Percentiles rank a stretch among this genome's conserved stretches.
These are phyloP conservation scores for Xylota sylvarum DNA, from an alignment of 2,888 invertebrate species.

Conservation along the genomic window DNA sequence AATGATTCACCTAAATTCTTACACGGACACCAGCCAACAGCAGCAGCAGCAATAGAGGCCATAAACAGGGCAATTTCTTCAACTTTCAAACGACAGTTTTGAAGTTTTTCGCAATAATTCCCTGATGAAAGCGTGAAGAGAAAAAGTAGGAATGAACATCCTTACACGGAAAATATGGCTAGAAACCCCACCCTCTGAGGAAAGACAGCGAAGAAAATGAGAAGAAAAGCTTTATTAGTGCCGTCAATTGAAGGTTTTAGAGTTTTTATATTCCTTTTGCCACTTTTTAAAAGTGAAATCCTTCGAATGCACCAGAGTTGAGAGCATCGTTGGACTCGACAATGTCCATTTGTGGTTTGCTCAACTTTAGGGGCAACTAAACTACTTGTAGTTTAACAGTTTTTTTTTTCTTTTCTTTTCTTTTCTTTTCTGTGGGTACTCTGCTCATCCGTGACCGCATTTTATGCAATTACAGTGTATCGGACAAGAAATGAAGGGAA, in stretches of 20 bases:
- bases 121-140: neutral
- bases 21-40: neutral
- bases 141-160: conserved; percentile 8
- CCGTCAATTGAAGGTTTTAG: conserved; percentile 55
- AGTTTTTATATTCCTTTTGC: conserved; percentile 32
- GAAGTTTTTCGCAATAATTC: conserved; percentile 66
- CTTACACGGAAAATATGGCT: conserved; percentile 9
- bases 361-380: conserved; percentile 58
- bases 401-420: conserved; percentile 3
- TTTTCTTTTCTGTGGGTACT: conserved; percentile 7
- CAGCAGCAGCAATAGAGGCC: conserved; percentile 36
- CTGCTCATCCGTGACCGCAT: conserved; percentile 17
- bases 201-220: conserved; percentile 35
- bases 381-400: conserved; percentile 49
- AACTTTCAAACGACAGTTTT: conserved; percentile 73
- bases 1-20: conserved; percentile 7
- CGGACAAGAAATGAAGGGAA: conserved; percentile 25
- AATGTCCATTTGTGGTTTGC: conserved; percentile 67
- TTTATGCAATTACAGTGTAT: conserved; percentile 23
- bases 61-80: conserved; percentile 68
- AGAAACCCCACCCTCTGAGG: neutral
- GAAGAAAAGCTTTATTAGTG: conserved; percentile 70
- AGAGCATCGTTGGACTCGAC: conserved; percentile 22
- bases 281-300: conserved; percentile 60
- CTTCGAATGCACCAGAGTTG: conserved; percentile 42